A percentile compares a stretch with the other conserved stretches of the same genome.
These are phyloP conservation scores for Teinopalpus imperialis DNA, from an alignment of 2,888 invertebrate species.

Conservation along the genomic window DNA sequence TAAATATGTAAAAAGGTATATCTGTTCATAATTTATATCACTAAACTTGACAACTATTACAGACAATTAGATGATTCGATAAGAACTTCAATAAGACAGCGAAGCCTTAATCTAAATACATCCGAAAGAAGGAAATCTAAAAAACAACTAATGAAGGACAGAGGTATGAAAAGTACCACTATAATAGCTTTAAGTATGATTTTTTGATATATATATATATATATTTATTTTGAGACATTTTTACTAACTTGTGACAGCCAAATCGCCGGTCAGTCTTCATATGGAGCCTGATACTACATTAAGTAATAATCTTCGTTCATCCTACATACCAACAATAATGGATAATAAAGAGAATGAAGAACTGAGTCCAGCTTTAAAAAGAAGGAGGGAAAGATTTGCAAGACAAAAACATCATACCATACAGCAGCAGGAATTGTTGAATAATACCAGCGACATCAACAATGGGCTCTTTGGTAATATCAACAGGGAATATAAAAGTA, in stretches of 20 bases:
- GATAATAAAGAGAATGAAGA: constrained; percentile 83
- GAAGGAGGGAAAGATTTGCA: constrained; percentile 91
- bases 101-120: constrained; percentile 64
- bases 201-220: constrained; percentile 12
- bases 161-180: constrained; percentile 78
- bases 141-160: constrained; percentile 83
- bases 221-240: constrained; percentile 44
- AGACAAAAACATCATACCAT: constrained; percentile 92
- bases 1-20: too few relatives aligned
- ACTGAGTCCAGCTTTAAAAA: constrained; percentile 89
- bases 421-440: constrained; percentile 87
- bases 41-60: too few relatives aligned
- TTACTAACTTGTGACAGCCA: constrained; percentile 65
- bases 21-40: background rate
- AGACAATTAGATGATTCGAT: constrained; percentile 85
- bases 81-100: constrained; percentile 87
- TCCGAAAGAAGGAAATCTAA: constrained; percentile 90
- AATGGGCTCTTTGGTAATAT: constrained; percentile 46
- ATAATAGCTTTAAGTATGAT: background rate
- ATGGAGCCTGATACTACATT: constrained; percentile 53
- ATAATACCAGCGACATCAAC: constrained; percentile 52
- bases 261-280: constrained; percentile 45
- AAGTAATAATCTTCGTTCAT: constrained; percentile 43
- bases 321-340: constrained; percentile 51
- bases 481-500: constrained; percentile 30